Evolutionary conservation across 2,797 vertebrate species (phyloP), one percentile per base, ranked within the genome.

Genomic region (Oryzias sinensis): DNA sequence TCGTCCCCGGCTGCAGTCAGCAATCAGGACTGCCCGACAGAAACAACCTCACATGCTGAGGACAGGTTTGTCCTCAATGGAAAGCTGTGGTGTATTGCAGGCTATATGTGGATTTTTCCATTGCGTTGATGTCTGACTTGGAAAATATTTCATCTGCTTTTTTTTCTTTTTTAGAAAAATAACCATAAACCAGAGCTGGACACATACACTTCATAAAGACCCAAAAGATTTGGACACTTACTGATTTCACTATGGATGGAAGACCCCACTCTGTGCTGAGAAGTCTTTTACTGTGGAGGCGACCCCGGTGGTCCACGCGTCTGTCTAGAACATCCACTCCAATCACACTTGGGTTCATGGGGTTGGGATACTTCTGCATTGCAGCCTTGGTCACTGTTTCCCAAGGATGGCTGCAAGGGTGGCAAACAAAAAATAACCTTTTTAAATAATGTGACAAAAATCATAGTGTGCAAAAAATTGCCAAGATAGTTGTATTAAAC

Each of bases 281-380:
- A 14, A 99, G 91, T 0, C 96, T 79, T 77, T 93, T 93, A 82
- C 97, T 99, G 87, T 97, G 94, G 64, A 99, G 78, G 53, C 96
- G 92, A 49, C 97, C 97, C 7, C 87, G 87, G 11, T 75, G 68
- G 72, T 99, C 97, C 2, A 98, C 16, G 0, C 72, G 81, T 67
- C 97, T 87, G 81, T 93, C 91, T 83, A 99, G 79, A 6, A 99
- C 97, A 16, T 99, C 97, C 0, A 99, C 96, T 0, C 97, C 97
- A 5, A 97, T 89, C 81, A 99, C 97, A 0, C 88, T 95, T 4
- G 97, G 94, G 82, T 98, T 99, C 97, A 99, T 98, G 16, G 97
- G 97, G 49, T 99, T 99, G 1, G 97, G 97, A 49, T 99, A 99
- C 44, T 99, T 99, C 90, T 95, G 94, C 97, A 99, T 99, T 0